Conservation (phyloP, 2,797 vertebrate genomes). For the Trachurus trachurus region DNA sequence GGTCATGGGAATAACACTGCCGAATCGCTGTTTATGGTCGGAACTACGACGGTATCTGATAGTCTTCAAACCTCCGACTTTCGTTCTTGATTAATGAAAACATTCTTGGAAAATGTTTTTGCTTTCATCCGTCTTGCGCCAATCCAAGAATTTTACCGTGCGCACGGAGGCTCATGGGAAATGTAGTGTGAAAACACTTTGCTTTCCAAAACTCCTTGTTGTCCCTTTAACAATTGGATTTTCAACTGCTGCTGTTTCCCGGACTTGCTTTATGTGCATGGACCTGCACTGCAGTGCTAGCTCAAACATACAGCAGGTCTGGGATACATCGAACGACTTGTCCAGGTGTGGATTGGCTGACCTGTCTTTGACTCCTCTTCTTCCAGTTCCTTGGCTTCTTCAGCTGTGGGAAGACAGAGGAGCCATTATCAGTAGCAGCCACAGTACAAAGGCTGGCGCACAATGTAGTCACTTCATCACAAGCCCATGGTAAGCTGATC, state of each 20-base stretch:
- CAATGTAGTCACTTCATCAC: slow-evolving; percentile 72
- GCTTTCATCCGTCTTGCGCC: no score
- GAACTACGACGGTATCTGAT: no score
- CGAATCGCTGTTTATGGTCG: no score
- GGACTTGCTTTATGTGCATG: not conserved
- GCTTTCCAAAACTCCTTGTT: no score
- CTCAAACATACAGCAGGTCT: slow-evolving; percentile 20
- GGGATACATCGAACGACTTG: slow-evolving; percentile 36
- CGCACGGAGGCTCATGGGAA: no score
- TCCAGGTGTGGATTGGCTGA: slow-evolving; percentile 77
- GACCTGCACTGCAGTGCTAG: not conserved
- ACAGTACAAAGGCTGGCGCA: slow-evolving; percentile 53
- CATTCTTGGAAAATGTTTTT: no score
- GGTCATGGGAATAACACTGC: no score
- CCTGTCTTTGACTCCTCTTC: slow-evolving; percentile 93
- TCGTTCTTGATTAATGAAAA: no score
- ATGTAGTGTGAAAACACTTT: no score
- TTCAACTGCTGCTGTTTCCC: slow-evolving; percentile 16
- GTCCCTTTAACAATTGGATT: no score
- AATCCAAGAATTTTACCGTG: no score
- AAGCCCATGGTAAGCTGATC: slow-evolving; percentile 71
- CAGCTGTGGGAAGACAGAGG: slow-evolving; percentile 83
- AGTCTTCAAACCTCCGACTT: no score
- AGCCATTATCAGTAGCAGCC: slow-evolving; percentile 71
- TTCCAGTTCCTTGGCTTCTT: slow-evolving; percentile 91